Evolutionary conservation across 2,888 invertebrate genomes (phyloP).

Genomic region (Trileptium ribeirensis): DNA sequence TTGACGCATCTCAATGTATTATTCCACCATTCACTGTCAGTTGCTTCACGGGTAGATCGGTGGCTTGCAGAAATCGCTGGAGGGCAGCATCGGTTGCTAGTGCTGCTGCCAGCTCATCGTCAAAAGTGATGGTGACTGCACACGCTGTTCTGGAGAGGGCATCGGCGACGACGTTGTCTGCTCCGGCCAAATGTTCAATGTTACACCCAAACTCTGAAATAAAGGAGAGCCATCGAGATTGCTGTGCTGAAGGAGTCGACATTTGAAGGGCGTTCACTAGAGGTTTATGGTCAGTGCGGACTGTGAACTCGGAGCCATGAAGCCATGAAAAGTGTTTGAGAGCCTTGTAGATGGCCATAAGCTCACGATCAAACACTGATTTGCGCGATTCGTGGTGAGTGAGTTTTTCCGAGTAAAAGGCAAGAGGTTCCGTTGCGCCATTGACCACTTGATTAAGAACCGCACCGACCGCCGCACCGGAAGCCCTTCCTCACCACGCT

Average conservation of each 20-base stretch:
- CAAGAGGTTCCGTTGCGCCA: no score
- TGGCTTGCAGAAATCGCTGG: neutral
- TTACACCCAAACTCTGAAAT: neutral
- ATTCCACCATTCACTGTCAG: no score
- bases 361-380: neutral
- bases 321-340: constrained; percentile 6
- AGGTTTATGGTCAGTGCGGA: neutral
- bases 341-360: no score
- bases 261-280: neutral
- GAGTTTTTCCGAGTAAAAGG: no score
- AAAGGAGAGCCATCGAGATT: neutral
- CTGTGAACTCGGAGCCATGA: no score
- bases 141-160: neutral
- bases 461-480: no score
- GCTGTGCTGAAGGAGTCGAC: neutral
- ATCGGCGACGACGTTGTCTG: neutral
- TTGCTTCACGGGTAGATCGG: neutral
- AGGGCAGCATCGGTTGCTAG: neutral
- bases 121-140: neutral
- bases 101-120: neutral
- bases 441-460: no score
- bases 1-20: no score
- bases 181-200: neutral
- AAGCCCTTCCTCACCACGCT: no score
- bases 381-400: neutral